Evolutionary conservation across 2,888 invertebrate genomes (phyloP).

Genomic region (Trichacis sp.): DNA sequence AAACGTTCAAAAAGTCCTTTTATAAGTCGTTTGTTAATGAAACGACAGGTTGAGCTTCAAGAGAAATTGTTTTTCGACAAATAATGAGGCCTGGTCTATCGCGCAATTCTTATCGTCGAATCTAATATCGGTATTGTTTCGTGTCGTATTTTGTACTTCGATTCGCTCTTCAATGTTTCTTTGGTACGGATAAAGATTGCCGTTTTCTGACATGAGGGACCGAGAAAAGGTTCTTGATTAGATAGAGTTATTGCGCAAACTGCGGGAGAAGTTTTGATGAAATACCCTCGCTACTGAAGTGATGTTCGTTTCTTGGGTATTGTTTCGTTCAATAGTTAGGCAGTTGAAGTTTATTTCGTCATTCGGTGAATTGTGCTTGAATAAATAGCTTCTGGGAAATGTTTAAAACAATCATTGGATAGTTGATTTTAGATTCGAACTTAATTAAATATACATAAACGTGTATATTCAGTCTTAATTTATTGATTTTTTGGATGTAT

Average conservation of each 20-base stretch:
- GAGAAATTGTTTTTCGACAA: conserved; percentile 29
- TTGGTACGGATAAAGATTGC: conserved; percentile 16
- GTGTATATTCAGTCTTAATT: too few species aligned
- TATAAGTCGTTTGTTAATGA: conserved; percentile 16
- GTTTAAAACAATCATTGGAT: too few species aligned
- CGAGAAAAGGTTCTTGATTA: conserved; percentile 20
- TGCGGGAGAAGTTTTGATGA: conserved; percentile 27
- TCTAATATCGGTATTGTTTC: conserved; percentile 25
- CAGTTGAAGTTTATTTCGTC: not conserved
- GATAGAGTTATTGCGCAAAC: conserved; percentile 16
- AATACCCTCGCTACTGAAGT: conserved; percentile 12
- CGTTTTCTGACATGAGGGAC: conserved; percentile 10
- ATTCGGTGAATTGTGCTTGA: too few species aligned
- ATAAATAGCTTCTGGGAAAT: too few species aligned
- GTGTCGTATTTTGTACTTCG: conserved; percentile 8
- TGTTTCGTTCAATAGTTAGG: conserved; percentile 9
- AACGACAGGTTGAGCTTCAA: conserved; percentile 14
- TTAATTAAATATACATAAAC: too few species aligned
- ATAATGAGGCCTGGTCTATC: conserved; percentile 24
- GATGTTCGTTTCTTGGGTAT: conserved; percentile 13
- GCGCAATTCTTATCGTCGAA: conserved; percentile 20
- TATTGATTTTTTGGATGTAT: too few species aligned
- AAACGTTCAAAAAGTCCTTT: conserved; percentile 19
- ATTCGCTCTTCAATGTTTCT: conserved; percentile 15
- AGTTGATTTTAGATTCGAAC: too few species aligned